Base-by-base conservation (phyloP, 2,888 invertebrate species). In the Melitaea athalia region DNA sequence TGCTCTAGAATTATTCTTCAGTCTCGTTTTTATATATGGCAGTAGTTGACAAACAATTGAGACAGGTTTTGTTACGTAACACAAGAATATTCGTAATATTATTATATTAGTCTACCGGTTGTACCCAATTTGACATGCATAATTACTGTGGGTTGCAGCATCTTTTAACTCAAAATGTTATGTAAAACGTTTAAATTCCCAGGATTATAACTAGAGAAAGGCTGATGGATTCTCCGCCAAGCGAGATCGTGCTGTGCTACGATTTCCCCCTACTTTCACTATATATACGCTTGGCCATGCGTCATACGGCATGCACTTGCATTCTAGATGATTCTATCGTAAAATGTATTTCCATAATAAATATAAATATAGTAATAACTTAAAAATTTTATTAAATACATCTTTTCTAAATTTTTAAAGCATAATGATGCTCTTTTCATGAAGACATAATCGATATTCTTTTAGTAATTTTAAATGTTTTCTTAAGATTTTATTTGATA, bases 221-320 rank as follows among this genome's bases (percentile, higher is more conserved):
- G 59, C 59, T 52, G 17, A 31, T 49, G 64, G 63, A 67, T 71
- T 68, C 49, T 67, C 45, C 66, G 62, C 57, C 52, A 15, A 61
- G 49, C 57, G 24, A 70, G 67, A 67, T 67, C 67, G 61, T 38
- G 66, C 42, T 31, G 53, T 33, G 66, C 55, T 24, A 63, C 53
- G 66, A 67, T 71, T 71, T 69, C 69, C 71, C 64, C 64, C 64
- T 59, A 71, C 71, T 71, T 71, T 71, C 71, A 69, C 71, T 69
- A 43, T 24, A 69, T 67, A 57, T 67, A 57, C 69, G 33, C n/a
- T 52, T 53, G 64, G 57, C 53, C 52, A 31, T 69, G 68, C 60
- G 68, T 66, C 64, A 64, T 49, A 11, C 59, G 42, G 31, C 45
- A 10, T 52, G 59, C 17, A 50, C 55, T n/a, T 61, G 57, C 55